Base-by-base conservation (phyloP, 2,888 invertebrate genomes). In the Labia minor region DNA sequence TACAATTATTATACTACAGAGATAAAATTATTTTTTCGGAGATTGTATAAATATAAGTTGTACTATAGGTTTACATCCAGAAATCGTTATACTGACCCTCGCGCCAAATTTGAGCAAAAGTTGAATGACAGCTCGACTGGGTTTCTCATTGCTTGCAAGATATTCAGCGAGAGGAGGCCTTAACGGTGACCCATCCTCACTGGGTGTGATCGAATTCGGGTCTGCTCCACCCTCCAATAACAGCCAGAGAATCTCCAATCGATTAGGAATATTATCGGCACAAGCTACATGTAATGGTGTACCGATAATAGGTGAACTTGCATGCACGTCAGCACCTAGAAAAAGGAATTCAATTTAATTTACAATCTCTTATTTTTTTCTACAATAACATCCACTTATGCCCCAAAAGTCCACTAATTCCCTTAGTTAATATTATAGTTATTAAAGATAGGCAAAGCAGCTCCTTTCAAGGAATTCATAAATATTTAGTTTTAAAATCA, bases 141-240 rank as follows among this genome's bases (percentile, higher is more conserved):
- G 88, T 63, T 84, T 83, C n/a, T 84, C 80, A 73, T 88, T 88
- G 71, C 87, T 87, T 0, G 88, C 86, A 14, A 93, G 80, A 76
- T 92, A 92, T 76, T 93, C 93, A 0, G 90, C 89, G 1, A 94
- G 78, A 0, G 91, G 89, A 0, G 92, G 89, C 65, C 89, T 81
- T 18, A 92, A 81, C 0, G 87, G 84, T 0, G 87, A 86, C 62
- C 87, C 87, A n/a, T 86, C 85, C 66, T 88, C 87, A 72, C 85
- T 86, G 73, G 85, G 86, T 1, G 90, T 88, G 71, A 88, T 85
- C 72, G 87, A 77, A 75, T 90, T 90, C 0, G 89, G 89, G 74
- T 90, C 86, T 0, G 89, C 89, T 1, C 89, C 89, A 63, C 84
- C 82, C 71, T 84, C 83, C 70, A 90, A 76, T 67, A 90, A 80